A percentile compares a stretch with the other conserved stretches of the same genome.
These are phyloP conservation scores for Anarsia innoxiella DNA, from an alignment of 2,888 invertebrate species.

Conservation along the genomic window DNA sequence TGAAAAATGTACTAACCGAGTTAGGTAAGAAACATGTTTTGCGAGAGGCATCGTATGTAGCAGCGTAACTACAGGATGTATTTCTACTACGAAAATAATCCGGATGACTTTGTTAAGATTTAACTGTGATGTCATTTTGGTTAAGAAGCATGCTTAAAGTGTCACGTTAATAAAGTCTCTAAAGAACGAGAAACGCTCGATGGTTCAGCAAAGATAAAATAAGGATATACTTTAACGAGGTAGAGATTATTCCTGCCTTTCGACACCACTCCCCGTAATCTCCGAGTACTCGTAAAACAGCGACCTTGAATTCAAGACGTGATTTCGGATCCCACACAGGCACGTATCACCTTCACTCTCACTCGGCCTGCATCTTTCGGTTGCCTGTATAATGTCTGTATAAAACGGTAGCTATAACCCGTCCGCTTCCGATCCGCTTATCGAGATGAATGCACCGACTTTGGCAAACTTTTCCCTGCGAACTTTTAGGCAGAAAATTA, in stretches of 20 bases:
- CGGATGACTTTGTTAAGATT: conserved; percentile 1
- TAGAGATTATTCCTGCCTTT: background rate
- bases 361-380: background rate
- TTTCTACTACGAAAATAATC: conserved; percentile 7
- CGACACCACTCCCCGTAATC: conserved; percentile 1
- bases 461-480: no score
- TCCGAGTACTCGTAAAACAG: background rate
- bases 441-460: no score
- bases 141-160: no score
- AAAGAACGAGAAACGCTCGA: no score
- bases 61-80: conserved; percentile 1
- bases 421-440: no score
- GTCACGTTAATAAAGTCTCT: no score
- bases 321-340: background rate
- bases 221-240: background rate
- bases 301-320: background rate
- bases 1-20: conserved; percentile 6
- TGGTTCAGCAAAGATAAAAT: background rate
- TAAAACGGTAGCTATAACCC: background rate
- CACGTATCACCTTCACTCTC: background rate
- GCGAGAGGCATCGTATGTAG: background rate
- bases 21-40: conserved; percentile 2
- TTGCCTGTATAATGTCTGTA: no score
- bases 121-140: no score
- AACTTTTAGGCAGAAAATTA: no score